phyloP scores from a whole-genome alignment of 1,140 invertebrate species.

The Chironomus tepperi region DNA sequence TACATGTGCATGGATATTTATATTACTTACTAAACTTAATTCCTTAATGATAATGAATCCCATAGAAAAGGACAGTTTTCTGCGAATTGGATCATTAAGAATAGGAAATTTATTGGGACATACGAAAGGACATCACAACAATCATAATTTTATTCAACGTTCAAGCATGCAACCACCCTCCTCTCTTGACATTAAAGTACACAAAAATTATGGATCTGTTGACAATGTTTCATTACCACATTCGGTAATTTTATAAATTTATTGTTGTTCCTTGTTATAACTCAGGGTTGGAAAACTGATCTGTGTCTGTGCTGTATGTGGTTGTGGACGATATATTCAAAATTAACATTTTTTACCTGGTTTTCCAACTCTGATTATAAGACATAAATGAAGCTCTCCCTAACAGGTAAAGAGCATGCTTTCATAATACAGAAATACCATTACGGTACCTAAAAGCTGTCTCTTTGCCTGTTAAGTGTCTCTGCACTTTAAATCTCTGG shows the following conservation, averaged over 20 bases:
- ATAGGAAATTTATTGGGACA: slow-evolving; percentile 30
- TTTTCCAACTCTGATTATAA: slow-evolving; percentile 31
- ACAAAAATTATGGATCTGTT: slow-evolving; percentile 79
- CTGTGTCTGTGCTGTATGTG: too few species aligned
- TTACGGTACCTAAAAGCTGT: too few species aligned
- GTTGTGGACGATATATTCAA: neutral
- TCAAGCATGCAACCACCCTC: slow-evolving; percentile 31
- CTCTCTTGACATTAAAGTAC: slow-evolving; percentile 46
- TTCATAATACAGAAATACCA: too few species aligned
- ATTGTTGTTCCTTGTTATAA: slow-evolving; percentile 21
- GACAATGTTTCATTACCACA: slow-evolving; percentile 54
- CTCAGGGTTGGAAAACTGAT: neutral
- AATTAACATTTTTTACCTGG: slow-evolving; percentile 28
- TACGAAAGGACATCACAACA: slow-evolving; percentile 35
- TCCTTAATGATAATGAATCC: slow-evolving; percentile 25
- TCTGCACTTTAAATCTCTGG: too few species aligned
- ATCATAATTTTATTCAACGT: slow-evolving; percentile 30
- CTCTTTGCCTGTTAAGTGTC: too few species aligned
- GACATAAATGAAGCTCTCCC: too few species aligned
- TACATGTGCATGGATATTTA: too few species aligned
- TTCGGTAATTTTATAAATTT: slow-evolving; percentile 20
- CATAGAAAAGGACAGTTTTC: slow-evolving; percentile 77
- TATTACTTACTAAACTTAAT: slow-evolving; percentile 25
- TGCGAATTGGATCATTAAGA: slow-evolving; percentile 79
- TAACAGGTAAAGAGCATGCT: too few species aligned